Base-by-base conservation (phyloP, 2,797 vertebrate species). In the Chelon auratus region DNA sequence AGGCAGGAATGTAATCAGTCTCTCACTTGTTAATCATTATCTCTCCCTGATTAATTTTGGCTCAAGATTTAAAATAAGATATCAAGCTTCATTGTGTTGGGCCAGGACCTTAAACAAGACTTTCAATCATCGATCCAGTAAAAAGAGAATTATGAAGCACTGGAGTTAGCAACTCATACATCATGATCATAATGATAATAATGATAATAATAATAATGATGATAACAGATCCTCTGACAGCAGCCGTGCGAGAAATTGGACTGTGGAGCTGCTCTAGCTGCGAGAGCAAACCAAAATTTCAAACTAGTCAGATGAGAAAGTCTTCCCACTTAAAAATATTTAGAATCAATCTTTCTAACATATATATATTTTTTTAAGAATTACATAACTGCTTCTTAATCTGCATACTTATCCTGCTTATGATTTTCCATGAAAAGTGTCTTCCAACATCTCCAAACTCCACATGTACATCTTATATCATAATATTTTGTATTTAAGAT, bases 1-100 rank as follows among this genome's bases (percentile, higher is more conserved):
- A 83, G 67, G 67, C 77, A 84, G 77, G 57, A 77, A 82, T 67
- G 80, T 88, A 89, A 90, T 90, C 84, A 89, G 83, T 72, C 77
- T 79, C 84, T 88, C 64, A 71, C 85, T 90, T 88, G 78, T 80
- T 89, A 81, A 89, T 92, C 81, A 87, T 90, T 85, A 90, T 86
- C 81, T 80, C 62, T 55, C 70, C 75, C 77, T 90, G 89, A 90
- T 90, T 91, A 83, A 86, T 86, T 90, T 90, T 83, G 63, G 80
- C 82, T 88, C 66, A 57, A 84, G 86, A 88, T 91, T 78, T 85
- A 71, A 86, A 89, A 83, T 74, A 80, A 90, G 80, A 88, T 87
- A 85, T 85, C 75, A 83, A 67, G 83, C 83, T 68, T 81, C 74
- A 81, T 72, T 84, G 65, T 87, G 81, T 37, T 63, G 18, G 40